phyloP scores from a whole-genome alignment of 2,113 vertebrate genomes.

The Labeo catla region DNA sequence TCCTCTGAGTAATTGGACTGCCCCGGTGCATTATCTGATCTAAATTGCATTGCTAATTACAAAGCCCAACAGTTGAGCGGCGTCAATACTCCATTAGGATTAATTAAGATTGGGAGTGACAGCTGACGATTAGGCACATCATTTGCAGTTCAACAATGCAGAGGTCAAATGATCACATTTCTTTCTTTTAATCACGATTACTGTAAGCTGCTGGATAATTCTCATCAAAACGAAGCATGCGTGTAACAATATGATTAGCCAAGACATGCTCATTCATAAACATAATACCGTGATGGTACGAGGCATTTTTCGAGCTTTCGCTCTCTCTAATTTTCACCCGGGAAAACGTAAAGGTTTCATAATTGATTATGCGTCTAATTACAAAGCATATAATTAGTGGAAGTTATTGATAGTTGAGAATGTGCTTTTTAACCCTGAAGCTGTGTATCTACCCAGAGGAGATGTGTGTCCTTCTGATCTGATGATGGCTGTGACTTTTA shows the following conservation, averaged over 20 bases:
- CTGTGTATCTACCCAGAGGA: slow-evolving; percentile 75
- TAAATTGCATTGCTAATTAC: slow-evolving; percentile 97
- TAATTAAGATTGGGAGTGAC: slow-evolving; percentile 96
- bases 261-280: slow-evolving; percentile 21
- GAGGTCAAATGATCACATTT: slow-evolving; percentile 76
- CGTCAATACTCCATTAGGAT: slow-evolving; percentile 98
- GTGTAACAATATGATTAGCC: slow-evolving; percentile 17
- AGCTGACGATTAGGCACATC: slow-evolving; percentile 90
- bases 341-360: slow-evolving; percentile 66
- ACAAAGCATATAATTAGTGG: slow-evolving; percentile 78
- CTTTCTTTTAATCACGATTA: slow-evolving; percentile 56
- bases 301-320: slow-evolving; percentile 15
- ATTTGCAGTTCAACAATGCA: slow-evolving; percentile 82
- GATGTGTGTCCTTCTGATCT: slow-evolving; percentile 76
- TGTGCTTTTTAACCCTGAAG: slow-evolving; percentile 77
- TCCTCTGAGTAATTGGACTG: slow-evolving; percentile 88
- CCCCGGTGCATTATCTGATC: slow-evolving; percentile 80
- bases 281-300: slow-evolving; percentile 28
- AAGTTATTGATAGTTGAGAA: slow-evolving; percentile 80
- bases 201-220: slow-evolving; percentile 57
- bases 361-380: slow-evolving; percentile 82
- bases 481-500: slow-evolving; percentile 75
- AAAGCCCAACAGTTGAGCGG: slow-evolving; percentile 92
- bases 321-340: slow-evolving; percentile 55
- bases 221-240: slow-evolving; percentile 45